A percentile compares a stretch with the other conserved stretches of the same genome.
Conservation (phyloP, 2,797 vertebrate species). For the Syndactyla subalaris region DNA sequence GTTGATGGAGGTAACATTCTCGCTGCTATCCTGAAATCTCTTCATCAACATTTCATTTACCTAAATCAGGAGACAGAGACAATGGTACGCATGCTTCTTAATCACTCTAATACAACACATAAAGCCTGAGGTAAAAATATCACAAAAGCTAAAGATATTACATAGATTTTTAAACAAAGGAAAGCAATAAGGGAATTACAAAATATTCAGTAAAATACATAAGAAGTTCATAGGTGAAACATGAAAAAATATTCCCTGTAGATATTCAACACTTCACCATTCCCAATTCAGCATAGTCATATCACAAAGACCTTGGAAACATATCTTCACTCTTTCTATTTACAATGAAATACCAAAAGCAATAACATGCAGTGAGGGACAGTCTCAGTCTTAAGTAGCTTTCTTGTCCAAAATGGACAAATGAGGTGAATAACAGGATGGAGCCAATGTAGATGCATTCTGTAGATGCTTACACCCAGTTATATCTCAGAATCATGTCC, state of each 20-base stretch:
- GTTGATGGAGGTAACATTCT: neutral
- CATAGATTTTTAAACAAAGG: neutral
- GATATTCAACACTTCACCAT: neutral
- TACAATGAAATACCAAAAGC: neutral
- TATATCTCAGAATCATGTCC: neutral
- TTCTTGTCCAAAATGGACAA: neutral
- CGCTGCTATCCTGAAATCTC: neutral
- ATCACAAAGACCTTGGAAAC: neutral
- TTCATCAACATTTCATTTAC: neutral
- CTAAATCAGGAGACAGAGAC: neutral
- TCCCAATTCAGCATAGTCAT: neutral
- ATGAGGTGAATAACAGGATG: neutral
- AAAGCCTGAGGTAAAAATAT: neutral
- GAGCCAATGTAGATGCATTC: neutral
- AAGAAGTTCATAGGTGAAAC: neutral
- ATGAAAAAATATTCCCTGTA: neutral
- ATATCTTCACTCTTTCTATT: neutral
- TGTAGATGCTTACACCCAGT: neutral
- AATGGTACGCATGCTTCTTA: neutral
- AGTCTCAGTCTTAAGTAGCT: neutral
- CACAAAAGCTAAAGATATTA: neutral
- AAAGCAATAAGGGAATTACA: neutral
- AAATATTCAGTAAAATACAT: neutral
- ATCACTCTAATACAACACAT: neutral
- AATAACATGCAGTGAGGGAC: neutral